Base-by-base conservation (phyloP, 1,140 invertebrate genomes). In the Panonychus citri region DNA sequence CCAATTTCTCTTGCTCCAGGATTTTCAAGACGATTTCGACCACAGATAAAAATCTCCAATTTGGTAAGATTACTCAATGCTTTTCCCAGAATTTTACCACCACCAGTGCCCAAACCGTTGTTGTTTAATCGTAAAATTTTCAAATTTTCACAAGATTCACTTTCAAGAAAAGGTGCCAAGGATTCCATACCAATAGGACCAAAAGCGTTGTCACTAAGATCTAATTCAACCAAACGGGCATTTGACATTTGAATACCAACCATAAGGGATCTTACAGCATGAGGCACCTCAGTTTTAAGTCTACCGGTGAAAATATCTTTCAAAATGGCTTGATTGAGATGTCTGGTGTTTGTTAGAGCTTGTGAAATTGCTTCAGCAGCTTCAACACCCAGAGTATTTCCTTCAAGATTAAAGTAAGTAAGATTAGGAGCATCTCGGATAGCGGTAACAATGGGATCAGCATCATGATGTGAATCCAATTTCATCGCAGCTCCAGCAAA, bases 131-230 rank as follows among this genome's bases (percentile, higher is more conserved):
- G 73, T 0, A 98, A 69, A 67, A 83, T 81, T 70, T 85, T 73
- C 27, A 78, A 71, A 3, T 81, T 77, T 63, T 80, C 89, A 67
- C 89, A 94, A 0, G 82, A 77, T 3, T 78, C 75, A 50, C 86
- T 90, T 58, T 78, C 78, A 15, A 99, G 69, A 15, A 97, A 75
- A 21, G 80, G 76, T n/a, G 81, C 80, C 46, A 99, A 72, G 4
- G 88, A 89, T 61, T 82, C 75, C 52, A 96, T 82, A 39, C 90
- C 93, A 66, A 93, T 87, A 0, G 93, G 91, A 5, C 94, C 94
- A 67, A 98, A 84, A 0, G 94, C 94, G 76, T 98, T 99, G 67
- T 98, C 93, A 71, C 90, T 95, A 1, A 98, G 74, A 66, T 98
- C 90, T 12, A 99, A 69, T 61, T 88, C 82, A 0, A 80, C 77